A percentile compares a stretch with the other conserved stretches of the same genome.
Evolutionary conservation across 2,797 vertebrate genomes (phyloP).

Genomic region (Ciconia nigra): DNA sequence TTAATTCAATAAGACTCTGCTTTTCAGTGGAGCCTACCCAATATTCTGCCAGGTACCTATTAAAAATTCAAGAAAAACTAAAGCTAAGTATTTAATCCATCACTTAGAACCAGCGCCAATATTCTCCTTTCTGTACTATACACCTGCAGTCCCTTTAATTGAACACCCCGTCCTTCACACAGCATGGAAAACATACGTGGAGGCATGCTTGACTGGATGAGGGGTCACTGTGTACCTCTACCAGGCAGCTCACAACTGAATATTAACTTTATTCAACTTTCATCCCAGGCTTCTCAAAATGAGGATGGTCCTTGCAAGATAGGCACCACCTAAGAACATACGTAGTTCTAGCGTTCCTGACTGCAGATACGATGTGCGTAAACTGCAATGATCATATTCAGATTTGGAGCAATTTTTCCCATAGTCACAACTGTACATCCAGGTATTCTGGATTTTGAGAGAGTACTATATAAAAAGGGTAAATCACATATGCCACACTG

Average conservation of each 20-base stretch:
- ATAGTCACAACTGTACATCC: not conserved
- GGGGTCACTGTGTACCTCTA: not conserved
- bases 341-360: not conserved
- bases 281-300: not conserved
- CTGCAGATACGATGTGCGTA: rapidly evolving
- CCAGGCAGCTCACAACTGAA: not conserved
- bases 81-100: not conserved
- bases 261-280: not conserved
- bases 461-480: not conserved
- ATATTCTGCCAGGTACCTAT: not conserved
- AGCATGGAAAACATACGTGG: rapidly evolving
- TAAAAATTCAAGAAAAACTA: not conserved
- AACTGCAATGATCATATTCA: rapidly evolving
- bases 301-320: not conserved
- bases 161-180: not conserved
- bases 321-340: not conserved
- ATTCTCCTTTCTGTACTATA: not conserved
- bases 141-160: not conserved
- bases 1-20: not conserved
- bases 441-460: not conserved
- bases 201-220: no score
- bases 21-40: not conserved
- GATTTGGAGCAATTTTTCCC: not conserved
- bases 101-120: not conserved
- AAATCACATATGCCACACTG: no score